phyloP scores from a whole-genome alignment of 2,113 vertebrate genomes.

The Fulmarus glacialis region DNA sequence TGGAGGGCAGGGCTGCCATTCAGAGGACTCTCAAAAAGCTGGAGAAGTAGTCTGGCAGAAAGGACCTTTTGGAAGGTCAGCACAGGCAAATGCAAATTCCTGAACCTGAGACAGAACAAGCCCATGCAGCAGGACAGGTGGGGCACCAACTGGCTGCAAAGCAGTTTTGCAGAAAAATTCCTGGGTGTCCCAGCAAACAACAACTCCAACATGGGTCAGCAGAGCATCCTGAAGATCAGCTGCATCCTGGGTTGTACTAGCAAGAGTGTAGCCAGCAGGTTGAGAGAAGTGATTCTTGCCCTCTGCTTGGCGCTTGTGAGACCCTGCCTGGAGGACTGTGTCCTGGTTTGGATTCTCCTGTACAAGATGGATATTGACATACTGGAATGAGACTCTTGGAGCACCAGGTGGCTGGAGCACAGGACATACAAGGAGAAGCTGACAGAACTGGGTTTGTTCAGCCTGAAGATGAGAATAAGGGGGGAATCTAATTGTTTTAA shows the following conservation, averaged over 20 bases:
- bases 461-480: not conserved
- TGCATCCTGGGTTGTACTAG: not conserved
- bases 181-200: not conserved
- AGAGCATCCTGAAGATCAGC: not conserved
- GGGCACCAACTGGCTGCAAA: not conserved
- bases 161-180: not conserved
- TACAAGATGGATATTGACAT: not conserved
- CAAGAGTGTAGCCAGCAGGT: not conserved
- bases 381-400: not conserved
- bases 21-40: not conserved
- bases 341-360: not conserved
- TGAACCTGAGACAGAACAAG: not conserved
- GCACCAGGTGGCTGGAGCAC: not conserved
- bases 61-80: not conserved
- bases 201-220: not conserved
- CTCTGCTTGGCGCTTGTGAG: not conserved
- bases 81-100: not conserved
- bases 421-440: not conserved
- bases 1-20: not conserved
- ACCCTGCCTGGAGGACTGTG: not conserved
- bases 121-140: not conserved
- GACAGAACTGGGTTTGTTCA: not conserved
- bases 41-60: not conserved
- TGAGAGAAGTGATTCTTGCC: not conserved
- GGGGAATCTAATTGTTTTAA: not conserved